Conservation (phyloP, 2,113 vertebrate species). For the Lophotis ruficrista region DNA sequence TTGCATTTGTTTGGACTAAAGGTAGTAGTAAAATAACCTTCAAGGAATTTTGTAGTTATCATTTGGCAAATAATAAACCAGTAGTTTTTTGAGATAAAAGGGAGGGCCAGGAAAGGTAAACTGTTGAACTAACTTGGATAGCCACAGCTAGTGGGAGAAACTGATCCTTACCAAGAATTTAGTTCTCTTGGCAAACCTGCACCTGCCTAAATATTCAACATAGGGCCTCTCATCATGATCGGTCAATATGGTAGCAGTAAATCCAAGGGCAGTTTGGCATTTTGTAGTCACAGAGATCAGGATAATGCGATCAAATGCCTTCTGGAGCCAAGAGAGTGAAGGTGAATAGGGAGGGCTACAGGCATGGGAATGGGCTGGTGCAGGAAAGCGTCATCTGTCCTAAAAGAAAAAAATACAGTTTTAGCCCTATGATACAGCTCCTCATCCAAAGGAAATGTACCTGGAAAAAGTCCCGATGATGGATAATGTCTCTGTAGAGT, state of each 20-base stretch:
- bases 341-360: not conserved
- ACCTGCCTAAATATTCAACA: not conserved
- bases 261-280: not conserved
- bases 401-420: rapidly evolving
- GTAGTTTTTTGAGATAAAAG: not conserved
- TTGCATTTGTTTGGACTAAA: not conserved
- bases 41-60: not conserved
- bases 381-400: not conserved
- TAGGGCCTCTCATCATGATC: not conserved
- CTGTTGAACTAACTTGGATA: not conserved
- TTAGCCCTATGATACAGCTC: not conserved
- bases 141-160: not conserved
- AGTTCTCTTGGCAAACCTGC: not conserved
- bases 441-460: not conserved
- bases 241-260: not conserved
- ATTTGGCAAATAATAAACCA: not conserved
- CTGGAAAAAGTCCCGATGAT: not conserved
- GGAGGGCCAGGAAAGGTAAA: not conserved
- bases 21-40: not conserved
- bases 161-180: not conserved
- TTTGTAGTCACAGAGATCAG: not conserved
- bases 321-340: not conserved
- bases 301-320: not conserved
- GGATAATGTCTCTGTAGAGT: not conserved
- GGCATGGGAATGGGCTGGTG: rapidly evolving